A percentile compares a stretch with the other conserved stretches of the same genome.
These are phyloP conservation scores for Luscinia megarhynchos DNA, from an alignment of 2,797 vertebrate species.

Conservation along the genomic window DNA sequence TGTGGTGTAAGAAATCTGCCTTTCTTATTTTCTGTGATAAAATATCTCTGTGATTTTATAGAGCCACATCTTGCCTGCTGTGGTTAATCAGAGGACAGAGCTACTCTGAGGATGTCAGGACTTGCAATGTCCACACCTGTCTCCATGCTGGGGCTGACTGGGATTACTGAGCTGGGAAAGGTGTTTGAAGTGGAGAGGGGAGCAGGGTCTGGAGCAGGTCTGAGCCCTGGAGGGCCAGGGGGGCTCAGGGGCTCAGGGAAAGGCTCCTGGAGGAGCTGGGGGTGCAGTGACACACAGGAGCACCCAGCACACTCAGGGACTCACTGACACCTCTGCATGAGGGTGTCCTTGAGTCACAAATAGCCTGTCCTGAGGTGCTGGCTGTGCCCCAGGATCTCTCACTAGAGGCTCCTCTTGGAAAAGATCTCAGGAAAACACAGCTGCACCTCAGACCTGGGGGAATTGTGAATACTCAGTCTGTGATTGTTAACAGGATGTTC, in stretches of 20 bases:
- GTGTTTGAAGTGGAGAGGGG: not conserved
- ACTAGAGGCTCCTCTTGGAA: not conserved
- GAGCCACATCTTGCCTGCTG: not conserved
- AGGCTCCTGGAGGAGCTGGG: not conserved
- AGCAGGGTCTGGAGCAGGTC: not conserved
- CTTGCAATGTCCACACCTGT: not conserved
- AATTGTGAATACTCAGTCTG: fast-evolving
- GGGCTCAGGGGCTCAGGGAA: not conserved
- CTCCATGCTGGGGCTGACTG: not conserved
- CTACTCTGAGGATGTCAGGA: not conserved
- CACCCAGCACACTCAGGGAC: not conserved
- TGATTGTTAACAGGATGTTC: not conserved
- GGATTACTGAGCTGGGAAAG: not conserved
- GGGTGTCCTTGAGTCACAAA: not conserved
- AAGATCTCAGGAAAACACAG: not conserved
- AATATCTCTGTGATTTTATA: not conserved
- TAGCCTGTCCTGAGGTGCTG: not conserved
- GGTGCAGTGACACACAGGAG: not conserved
- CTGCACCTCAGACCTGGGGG: not conserved
- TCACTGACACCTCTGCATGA: fast-evolving
- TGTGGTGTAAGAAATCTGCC: not conserved
- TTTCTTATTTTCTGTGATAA: not conserved
- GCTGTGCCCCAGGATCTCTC: not conserved
- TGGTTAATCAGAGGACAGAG: not conserved
- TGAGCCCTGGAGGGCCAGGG: not conserved